Evolutionary conservation across 1,140 invertebrate species (phyloP), one percentile per base, ranked within the genome.

Genomic region (Drosophila teissieri): DNA sequence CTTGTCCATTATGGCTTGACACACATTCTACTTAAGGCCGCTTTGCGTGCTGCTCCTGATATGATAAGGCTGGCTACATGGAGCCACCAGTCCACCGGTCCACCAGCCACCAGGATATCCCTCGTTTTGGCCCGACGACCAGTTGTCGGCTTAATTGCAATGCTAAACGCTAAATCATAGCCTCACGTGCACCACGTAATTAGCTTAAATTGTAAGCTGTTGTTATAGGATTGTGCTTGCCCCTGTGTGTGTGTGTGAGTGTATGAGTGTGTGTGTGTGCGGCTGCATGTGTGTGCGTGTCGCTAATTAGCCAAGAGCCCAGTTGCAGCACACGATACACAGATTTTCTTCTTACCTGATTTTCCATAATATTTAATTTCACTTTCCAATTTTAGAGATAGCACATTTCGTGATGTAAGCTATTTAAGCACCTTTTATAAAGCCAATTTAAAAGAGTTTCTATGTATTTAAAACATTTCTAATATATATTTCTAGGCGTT

Each of bases 121-220:
- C 6, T 42, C 12, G 8, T 37, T 14, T 34, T 5, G 5, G 36
- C 19, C 49, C 22, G 42, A 10, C 37, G 52, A 12, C 36, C 69
- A 60, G 69, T 51, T 69, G 76, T 48, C 56, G 57, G 73, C 73
- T 89, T 89, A 89, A 89, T 90, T 89, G 80, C 64, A 72, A 67
- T 80, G 80, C 79, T 88, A 88, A 88, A 89, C 76, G 84, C 73
- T 88, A 88, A 88, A 88, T 88, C 84, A 88, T 84, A 80, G 79
- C 79, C 70, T 89, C 79, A 83, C 79, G 79, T 86, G 83, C 85
- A 83, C 72, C 76, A 83, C 83, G 84, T 89, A 86, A 86, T 86
- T 86, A 86, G 84, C 79, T 88, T 83, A 88, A 86, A 86, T 89
- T 86, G 83, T 83, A 89, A 84, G 84, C 68, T 63, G 63, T 67